Evolutionary conservation across 2,888 invertebrate species (phyloP), one percentile per base, ranked within the genome.

Genomic region (Sarcophaga caerulescens): DNA sequence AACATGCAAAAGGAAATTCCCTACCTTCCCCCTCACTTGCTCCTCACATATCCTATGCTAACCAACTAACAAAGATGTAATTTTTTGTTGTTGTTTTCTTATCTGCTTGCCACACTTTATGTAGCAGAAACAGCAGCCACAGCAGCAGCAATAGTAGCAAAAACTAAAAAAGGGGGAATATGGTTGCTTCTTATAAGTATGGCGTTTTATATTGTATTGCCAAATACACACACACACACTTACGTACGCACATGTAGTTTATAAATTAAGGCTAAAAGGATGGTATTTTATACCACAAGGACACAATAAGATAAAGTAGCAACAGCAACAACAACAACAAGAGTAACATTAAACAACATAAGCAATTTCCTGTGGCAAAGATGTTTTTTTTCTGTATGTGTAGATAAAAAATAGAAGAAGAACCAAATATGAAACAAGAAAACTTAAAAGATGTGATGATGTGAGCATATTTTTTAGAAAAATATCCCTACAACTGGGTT

Each of bases 321-420:
- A 66, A 74, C 78, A 66, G 75, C 68, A 81, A 25, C 52, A 78
- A 25, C 19, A 65, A 60, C 45, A 65, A 60, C n/a, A 60, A 69
- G 25, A 66, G 14, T 14, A 57, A 1, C 57, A 44, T 74, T 19
- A 69, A 79, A 35, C 35, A 84, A 14, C 70, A 80, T 84, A 74
- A 81, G 81, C 81, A 81, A 84, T 86, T 86, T 86, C 84, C 83
- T 84, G 74, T 66, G 84, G 86, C 80, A 78, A 57, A 80, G 70
- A 81, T 76, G 35, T 68, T 35, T 35, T 35, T 35, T 35, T 10
- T 35, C 35, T 35, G 10, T 35, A 35, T 35, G 35, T 35, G 35
- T 2, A 6, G 35, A 35, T 35, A 10, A 8, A 52, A 75, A 6
- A 21, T n/a, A 23, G 11, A 19, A 69, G 19, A 75, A 80, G 59